Base-by-base conservation (phyloP, 2,113 vertebrate genomes). In the Bos indicus region DNA sequence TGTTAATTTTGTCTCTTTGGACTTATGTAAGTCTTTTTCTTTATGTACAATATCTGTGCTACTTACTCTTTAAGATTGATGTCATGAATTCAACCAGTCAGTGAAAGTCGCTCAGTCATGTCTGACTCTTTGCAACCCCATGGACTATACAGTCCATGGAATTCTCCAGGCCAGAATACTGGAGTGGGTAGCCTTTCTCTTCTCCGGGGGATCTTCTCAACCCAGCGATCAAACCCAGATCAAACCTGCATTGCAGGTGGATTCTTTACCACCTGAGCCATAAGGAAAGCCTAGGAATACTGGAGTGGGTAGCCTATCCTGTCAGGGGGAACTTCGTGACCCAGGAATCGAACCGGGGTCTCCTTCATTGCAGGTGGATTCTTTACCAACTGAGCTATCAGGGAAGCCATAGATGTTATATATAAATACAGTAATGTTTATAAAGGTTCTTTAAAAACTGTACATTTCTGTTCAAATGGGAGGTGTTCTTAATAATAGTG, bases 391-490 rank as follows among this genome's bases (percentile, higher is more conserved):
- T 40, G n/a, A 71, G 19, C 67, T 71, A 71, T 71, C n/a, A 71
- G n/a, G n/a, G 19, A 71, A 71, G 67, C 67, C 67, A 40, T 71
- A 71, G 67, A 23, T 81, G 17, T 84, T 33, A 84, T 84, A 23
- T 60, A 16, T 86, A 96, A 85, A 81, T 91, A 17, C 64, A 91
- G 25, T 88, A 94, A 84, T 84, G 23, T 78, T 60, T 77, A 74
- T 90, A 15, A 46, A 88, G 64, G 13, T 89, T 97, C 21, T 40
- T 91, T 60, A 64, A 54, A 94, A 64, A 64, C 90, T 88, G 4
- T 83, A 93, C 90, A 88, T 77, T 96, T n/a, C 40, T 96, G 52
- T 82, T 88, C 46, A 88, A 43, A 93, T 71, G 2, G 67, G 87
- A 67, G 52, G 15, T 67, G 16, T 56, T 94, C 85, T 85, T 86